phyloP scores from a whole-genome alignment of 2,797 vertebrate genomes.

The Halcyon chelicuti region DNA sequence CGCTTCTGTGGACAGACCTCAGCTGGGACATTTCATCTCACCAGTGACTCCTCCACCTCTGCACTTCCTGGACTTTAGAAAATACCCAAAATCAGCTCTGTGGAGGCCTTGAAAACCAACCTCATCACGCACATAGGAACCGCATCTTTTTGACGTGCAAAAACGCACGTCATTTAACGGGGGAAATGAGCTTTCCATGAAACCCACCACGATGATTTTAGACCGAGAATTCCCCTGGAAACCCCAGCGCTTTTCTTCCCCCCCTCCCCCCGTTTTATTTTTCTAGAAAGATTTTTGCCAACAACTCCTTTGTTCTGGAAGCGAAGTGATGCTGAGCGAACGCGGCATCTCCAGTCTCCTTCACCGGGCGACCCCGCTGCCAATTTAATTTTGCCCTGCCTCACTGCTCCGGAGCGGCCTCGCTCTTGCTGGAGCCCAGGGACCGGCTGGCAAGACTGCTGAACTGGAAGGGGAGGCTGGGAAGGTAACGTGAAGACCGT shows the following conservation, averaged over 20 bases:
- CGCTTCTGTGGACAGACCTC: not conserved
- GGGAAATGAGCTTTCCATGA: rapidly evolving
- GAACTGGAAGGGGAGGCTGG: not conserved
- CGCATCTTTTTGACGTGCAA: not conserved
- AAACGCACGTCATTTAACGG: rapidly evolving
- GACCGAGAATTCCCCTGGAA: not conserved
- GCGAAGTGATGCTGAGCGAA: not conserved
- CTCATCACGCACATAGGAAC: not conserved
- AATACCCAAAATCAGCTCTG: not conserved
- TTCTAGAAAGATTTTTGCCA: not conserved
- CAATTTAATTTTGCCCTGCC: not conserved
- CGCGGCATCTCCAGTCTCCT: not conserved
- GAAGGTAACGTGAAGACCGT: rapidly evolving
- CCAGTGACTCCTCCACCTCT: not conserved
- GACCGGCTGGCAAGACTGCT: not conserved
- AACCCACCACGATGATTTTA: rapidly evolving
- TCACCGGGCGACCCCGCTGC: not conserved
- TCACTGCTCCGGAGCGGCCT: not conserved
- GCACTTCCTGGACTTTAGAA: not conserved
- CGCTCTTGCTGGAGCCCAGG: not conserved
- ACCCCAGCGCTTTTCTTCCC: not conserved
- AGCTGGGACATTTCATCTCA: not conserved
- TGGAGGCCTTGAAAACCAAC: not conserved
- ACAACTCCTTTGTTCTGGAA: not conserved
- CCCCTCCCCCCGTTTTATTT: not conserved